These are phyloP conservation scores for Drosophila obscura DNA, from an alignment of 1,140 invertebrate genomes.

Conservation along the genomic window DNA sequence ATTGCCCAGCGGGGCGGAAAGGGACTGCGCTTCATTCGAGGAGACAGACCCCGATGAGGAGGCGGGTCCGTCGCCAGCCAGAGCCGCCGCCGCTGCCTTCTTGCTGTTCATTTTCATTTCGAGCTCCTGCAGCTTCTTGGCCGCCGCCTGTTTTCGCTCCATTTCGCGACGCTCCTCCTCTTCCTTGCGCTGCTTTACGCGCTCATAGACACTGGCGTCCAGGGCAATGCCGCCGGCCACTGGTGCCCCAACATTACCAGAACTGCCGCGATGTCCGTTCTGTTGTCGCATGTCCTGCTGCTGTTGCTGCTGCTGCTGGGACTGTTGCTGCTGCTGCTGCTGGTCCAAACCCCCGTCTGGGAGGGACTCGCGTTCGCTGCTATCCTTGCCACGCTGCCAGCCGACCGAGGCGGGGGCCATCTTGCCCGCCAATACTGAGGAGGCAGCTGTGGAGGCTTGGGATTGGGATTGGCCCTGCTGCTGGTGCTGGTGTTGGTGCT, in stretches of 20 bases:
- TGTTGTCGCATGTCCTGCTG: constrained; percentile 73
- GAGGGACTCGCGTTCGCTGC: constrained; percentile 83
- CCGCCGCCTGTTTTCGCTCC: constrained; percentile 86
- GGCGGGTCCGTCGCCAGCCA: constrained; percentile 10
- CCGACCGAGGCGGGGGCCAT: constrained; percentile 52
- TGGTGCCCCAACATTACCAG: constrained; percentile 53
- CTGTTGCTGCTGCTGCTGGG: constrained; percentile 61
- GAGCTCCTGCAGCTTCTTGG: constrained; percentile 87
- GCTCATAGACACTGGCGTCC: constrained; percentile 85
- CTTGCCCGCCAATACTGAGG: constrained; percentile 47
- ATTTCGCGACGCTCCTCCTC: constrained; percentile 90
- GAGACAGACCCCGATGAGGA: background rate
- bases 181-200: constrained; percentile 88
- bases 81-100: constrained; percentile 79
- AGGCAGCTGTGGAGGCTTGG: constrained; percentile 28
- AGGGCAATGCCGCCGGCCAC: constrained; percentile 64
- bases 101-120: constrained; percentile 87
- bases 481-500: constrained; percentile 48
- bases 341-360: constrained; percentile 50
- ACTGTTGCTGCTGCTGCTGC: constrained; percentile 21
- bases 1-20: constrained; percentile 35
- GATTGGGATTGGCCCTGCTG: constrained; percentile 24
- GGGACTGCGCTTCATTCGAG: constrained; percentile 17
- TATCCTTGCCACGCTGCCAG: constrained; percentile 73
- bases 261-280: constrained; percentile 77